Conservation (phyloP, 2,888 invertebrate species). For the Laothoe populi region DNA sequence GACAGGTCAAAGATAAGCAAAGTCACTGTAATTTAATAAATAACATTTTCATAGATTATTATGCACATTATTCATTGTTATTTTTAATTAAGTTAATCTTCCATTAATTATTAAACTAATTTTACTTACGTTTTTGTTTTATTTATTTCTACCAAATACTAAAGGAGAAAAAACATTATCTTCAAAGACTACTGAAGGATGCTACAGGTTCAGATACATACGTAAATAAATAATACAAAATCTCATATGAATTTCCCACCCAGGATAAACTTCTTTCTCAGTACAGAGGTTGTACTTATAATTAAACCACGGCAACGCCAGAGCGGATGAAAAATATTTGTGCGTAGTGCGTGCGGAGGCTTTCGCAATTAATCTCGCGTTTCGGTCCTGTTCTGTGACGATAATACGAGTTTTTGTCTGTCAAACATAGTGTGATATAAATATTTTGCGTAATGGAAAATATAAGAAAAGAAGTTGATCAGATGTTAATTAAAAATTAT, state of each 20-base stretch:
- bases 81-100: not conserved
- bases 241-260: no score
- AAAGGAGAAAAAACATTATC: no score
- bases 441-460: not conserved
- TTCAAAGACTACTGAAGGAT: no score
- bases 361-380: constrained; percentile 60
- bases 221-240: no score
- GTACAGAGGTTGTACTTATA: no score
- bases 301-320: constrained; percentile 28
- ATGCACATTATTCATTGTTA: not conserved
- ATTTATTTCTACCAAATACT: no score
- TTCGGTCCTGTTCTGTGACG: constrained; percentile 38
- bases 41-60: not conserved
- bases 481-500: not conserved
- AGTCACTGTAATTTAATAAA: constrained; percentile 4
- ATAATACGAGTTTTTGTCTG: constrained; percentile 2
- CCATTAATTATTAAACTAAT: not conserved
- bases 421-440: not conserved
- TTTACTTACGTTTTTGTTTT: not conserved
- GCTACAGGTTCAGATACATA: no score
- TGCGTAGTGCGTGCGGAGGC: constrained; percentile 51
- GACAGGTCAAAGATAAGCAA: not conserved
- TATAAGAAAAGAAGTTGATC: no score
- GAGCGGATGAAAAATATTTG: constrained; percentile 50
- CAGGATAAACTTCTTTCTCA: no score